A percentile compares a stretch with the other conserved stretches of the same genome.
phyloP scores from a whole-genome alignment of 1,140 invertebrate genomes.

The Calephelis nemesis region DNA sequence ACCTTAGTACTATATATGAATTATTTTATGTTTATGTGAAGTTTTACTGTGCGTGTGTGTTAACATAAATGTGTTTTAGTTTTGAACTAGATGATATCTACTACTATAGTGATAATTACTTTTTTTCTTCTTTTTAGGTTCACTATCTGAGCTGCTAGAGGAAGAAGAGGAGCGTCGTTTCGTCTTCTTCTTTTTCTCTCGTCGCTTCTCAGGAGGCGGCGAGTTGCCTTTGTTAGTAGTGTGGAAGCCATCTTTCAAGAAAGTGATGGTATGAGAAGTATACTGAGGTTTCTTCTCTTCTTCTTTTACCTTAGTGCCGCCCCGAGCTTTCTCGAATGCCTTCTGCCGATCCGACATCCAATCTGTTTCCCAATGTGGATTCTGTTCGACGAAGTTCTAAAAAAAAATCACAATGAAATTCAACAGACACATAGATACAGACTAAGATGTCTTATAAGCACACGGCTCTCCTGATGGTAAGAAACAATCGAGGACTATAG shows the following conservation, averaged over 20 bases:
- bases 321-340: constrained; percentile 79
- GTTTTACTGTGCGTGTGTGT: too few relatives aligned
- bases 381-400: constrained; percentile 88
- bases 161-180: constrained; percentile 77
- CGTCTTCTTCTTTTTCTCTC: constrained; percentile 80
- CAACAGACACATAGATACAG: too few relatives aligned
- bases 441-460: too few relatives aligned
- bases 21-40: too few relatives aligned
- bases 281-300: constrained; percentile 52
- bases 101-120: constrained; percentile 41
- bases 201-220: constrained; percentile 17
- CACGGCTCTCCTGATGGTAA: too few relatives aligned
- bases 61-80: too few relatives aligned
- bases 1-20: too few relatives aligned
- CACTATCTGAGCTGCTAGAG: constrained; percentile 73
- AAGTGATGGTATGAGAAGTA: constrained; percentile 68
- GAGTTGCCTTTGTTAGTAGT: constrained; percentile 66
- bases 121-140: constrained; percentile 69
- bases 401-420: background rate
- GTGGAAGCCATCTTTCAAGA: constrained; percentile 72
- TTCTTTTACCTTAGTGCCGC: constrained; percentile 34
- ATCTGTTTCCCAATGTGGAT: constrained; percentile 91
- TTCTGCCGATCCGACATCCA: constrained; percentile 90
- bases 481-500: too few relatives aligned
- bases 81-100: background rate